A percentile compares a stretch with the other conserved stretches of the same genome.
Evolutionary conservation across 2,797 vertebrate genomes (phyloP).

Genomic region (Chelidonichthys spinosus): DNA sequence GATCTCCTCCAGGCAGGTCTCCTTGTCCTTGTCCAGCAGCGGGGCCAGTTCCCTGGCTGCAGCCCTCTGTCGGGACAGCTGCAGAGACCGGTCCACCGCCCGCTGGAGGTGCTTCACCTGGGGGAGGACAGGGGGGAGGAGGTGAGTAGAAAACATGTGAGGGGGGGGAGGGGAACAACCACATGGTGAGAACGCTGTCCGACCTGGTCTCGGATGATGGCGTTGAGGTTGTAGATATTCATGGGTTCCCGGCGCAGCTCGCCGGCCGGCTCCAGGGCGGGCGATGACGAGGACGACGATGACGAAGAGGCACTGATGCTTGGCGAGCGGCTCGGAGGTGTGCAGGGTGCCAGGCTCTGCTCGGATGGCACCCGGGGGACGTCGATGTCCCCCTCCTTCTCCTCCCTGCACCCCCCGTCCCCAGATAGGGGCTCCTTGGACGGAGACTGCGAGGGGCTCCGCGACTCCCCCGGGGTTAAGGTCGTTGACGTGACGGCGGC

Average conservation of each 20-base stretch:
- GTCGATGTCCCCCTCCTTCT: conserved; percentile 75
- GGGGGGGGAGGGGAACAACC: conserved; percentile 33
- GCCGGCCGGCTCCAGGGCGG: conserved; percentile 86
- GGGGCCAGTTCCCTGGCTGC: conserved; percentile 91
- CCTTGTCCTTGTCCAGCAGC: conserved; percentile 95
- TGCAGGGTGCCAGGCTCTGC: conserved; percentile 82
- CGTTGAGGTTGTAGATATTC: conserved; percentile 97
- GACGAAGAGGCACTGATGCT: conserved; percentile 86
- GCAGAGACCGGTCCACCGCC: conserved; percentile 93
- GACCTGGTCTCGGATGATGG: conserved; percentile 96
- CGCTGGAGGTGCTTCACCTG: conserved; percentile 95
- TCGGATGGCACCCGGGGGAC: conserved; percentile 80
- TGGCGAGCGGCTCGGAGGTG: conserved; percentile 74
- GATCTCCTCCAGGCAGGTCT: conserved; percentile 95
- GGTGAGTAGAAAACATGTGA: conserved; percentile 25
- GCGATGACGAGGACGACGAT: conserved; percentile 88
- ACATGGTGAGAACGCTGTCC: no score
- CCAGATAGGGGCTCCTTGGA: conserved; percentile 83
- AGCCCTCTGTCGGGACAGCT: conserved; percentile 93
- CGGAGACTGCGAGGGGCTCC: conserved; percentile 86
- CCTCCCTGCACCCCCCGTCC: conserved; percentile 67
- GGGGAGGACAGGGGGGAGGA: not conserved
- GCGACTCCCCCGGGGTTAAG: conserved; percentile 78
- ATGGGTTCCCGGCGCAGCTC: conserved; percentile 95
- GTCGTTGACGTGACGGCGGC: conserved; percentile 68